A percentile compares a stretch with the other conserved stretches of the same genome.
These are phyloP conservation scores for Brevimyrus niger DNA, from an alignment of 2,113 vertebrate species.

Conservation along the genomic window DNA sequence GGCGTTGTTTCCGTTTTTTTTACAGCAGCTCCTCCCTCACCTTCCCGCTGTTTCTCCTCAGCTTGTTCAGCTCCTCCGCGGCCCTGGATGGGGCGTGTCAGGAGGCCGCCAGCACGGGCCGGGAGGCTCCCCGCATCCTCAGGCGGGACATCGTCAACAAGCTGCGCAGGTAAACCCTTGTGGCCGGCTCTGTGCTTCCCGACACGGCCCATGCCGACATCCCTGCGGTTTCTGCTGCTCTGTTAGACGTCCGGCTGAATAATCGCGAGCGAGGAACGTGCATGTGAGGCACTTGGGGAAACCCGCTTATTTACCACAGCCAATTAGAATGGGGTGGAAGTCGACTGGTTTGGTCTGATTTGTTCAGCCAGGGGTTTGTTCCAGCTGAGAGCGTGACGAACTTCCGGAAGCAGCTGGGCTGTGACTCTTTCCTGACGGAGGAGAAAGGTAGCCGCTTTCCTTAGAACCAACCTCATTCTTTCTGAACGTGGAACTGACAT, in stretches of 20 bases:
- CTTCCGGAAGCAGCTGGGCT: constrained; percentile 63
- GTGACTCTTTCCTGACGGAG: constrained; percentile 61
- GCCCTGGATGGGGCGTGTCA: constrained; percentile 56
- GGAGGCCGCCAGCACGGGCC: constrained; percentile 31
- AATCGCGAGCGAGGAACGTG: neutral
- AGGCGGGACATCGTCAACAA: constrained; percentile 61
- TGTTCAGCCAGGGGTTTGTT: constrained; percentile 62
- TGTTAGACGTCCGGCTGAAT: neutral
- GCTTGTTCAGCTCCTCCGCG: constrained; percentile 63
- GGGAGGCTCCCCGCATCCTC: constrained; percentile 49
- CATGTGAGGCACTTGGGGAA: neutral
- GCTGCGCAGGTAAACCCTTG: constrained; percentile 58
- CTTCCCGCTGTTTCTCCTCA: constrained; percentile 28
- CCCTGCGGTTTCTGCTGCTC: neutral
- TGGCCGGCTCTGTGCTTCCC: neutral
- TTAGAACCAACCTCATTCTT: neutral
- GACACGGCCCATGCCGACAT: neutral
- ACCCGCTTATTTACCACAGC: neutral
- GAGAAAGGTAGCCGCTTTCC: constrained; percentile 58
- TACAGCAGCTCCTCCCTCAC: neutral
- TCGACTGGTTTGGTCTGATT: neutral
- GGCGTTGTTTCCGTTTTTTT: neutral
- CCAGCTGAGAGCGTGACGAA: constrained; percentile 65
- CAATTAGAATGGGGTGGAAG: neutral
- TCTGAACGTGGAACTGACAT: neutral